Evolutionary conservation across 2,113 vertebrate species (phyloP), one percentile per base, ranked within the genome.

Genomic region (Serinus canaria): DNA sequence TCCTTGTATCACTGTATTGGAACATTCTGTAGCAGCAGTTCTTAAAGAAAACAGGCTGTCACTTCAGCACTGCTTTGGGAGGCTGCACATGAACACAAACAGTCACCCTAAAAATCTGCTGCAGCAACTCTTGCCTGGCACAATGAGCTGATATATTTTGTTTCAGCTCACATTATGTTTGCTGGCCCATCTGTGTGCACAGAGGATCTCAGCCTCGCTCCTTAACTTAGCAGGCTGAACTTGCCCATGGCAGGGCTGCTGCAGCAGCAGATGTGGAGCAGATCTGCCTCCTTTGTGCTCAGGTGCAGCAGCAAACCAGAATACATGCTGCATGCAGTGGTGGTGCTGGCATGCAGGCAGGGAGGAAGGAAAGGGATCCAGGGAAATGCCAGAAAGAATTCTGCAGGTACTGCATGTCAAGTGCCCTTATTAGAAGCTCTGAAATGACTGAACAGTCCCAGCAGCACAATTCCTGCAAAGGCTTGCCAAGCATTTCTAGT

Each of bases 11-110:
- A 2, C 60, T 87, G 59, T 82, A 59, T 89, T 87, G 50, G 85
- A 95, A 91, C 39, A 22, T 70, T 89, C 74, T 93, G 78, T 88
- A 89, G 79, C 91, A 96, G 86, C 75, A 93, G 46, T 24, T 80
- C 90, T 96, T 95, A 84, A 94, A 93, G 96, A 96, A 94, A 94
- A 56, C 64, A 96, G 82, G 52, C 87, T 90, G 94, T 91, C 89
- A 70, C 58, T 89, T 97, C 78, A 85, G 63, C 60, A 88, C 3
- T 24, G 78, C 67, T 94, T 74, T 89, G 82, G 84, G 83, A 94
- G 43, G 74, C 62, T 88, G 55, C 68, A 81, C 52, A 68, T 78
- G 92, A 80, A 96, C 81, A 87, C 94, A 84, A 96, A 94, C 86
- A 93, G 47, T 60, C 86, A 93, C 76, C 69, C 67, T 82, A 89